Conservation (phyloP, 2,888 invertebrate genomes). For the Torymus texanus region DNA sequence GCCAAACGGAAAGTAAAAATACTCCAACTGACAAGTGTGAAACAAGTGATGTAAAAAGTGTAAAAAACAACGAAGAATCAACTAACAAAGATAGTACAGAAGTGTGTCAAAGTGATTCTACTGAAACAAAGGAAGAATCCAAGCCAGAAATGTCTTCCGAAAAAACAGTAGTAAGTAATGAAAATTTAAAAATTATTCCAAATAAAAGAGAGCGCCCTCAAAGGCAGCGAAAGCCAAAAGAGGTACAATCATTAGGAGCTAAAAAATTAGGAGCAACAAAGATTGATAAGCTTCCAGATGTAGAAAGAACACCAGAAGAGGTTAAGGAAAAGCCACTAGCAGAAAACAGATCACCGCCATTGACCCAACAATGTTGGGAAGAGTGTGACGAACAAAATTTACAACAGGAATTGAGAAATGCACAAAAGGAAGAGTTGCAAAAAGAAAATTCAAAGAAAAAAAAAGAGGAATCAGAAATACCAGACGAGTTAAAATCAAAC, state of each 20-base stretch:
- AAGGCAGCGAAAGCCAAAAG: constrained; percentile 57
- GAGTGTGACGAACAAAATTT: constrained; percentile 56
- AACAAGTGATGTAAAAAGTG: background rate
- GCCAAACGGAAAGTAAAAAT: constrained; percentile 15
- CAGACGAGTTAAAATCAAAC: constrained; percentile 69
- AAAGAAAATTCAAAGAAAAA: background rate
- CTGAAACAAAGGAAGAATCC: constrained; percentile 10
- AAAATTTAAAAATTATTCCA: constrained; percentile 23
- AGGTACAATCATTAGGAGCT: constrained; percentile 54
- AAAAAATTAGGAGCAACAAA: constrained; percentile 61
- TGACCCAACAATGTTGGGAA: constrained; percentile 54
- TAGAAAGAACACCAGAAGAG: constrained; percentile 41
- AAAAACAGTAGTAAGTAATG: constrained; percentile 9
- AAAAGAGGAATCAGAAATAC: constrained; percentile 51
- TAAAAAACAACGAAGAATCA: constrained; percentile 25
- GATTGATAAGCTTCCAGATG: constrained; percentile 52
- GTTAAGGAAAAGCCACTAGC: constrained; percentile 10
- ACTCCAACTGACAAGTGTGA: background rate
- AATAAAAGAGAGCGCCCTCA: constrained; percentile 38
- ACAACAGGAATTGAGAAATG: constrained; percentile 50
- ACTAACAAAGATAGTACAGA: constrained; percentile 14
- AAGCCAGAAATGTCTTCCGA: constrained; percentile 17
- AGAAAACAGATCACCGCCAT: constrained; percentile 48
- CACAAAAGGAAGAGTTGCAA: constrained; percentile 41
- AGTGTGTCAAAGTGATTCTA: constrained; percentile 14